Conservation (phyloP, 2,888 invertebrate species). For the Hemithea aestivaria region DNA sequence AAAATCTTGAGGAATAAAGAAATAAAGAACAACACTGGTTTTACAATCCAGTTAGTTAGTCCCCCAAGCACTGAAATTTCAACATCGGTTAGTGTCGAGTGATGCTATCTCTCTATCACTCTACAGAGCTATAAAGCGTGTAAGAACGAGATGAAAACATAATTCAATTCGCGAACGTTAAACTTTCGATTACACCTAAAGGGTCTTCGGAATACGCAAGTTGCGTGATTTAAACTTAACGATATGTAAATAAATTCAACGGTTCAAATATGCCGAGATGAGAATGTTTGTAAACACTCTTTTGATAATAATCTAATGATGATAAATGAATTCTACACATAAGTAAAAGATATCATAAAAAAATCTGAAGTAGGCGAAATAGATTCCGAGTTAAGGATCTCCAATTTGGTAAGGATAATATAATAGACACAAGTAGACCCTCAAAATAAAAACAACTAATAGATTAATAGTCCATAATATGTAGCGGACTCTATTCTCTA, state of each 20-base stretch:
- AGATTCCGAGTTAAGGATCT: conserved; percentile 16
- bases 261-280: conserved; percentile 33
- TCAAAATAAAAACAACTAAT: too few relatives aligned
- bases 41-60: conserved; percentile 47
- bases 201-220: conserved; percentile 33
- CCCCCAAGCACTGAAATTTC: conserved; percentile 34
- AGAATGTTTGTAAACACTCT: conserved; percentile 35
- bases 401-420: conserved; percentile 19
- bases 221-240: conserved; percentile 41
- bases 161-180: conserved; percentile 24
- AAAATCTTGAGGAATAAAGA: neutral
- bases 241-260: conserved; percentile 42
- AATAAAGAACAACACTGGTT: conserved; percentile 13
- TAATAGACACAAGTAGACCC: too few relatives aligned
- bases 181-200: conserved; percentile 27
- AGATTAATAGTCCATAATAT: too few relatives aligned
- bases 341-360: conserved; percentile 7
- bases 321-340: conserved; percentile 11
- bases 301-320: conserved; percentile 22
- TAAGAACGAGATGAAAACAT: conserved; percentile 22
- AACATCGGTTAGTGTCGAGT: conserved; percentile 38
- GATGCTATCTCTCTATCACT: conserved; percentile 32
- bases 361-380: too few relatives aligned
- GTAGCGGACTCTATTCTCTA: too few relatives aligned
- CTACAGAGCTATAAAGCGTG: conserved; percentile 3